Percentiles rank a stretch among this genome's conserved stretches.
Evolutionary conservation across 2,888 invertebrate species (phyloP).

Genomic region (Drosophila heteroneura): DNA sequence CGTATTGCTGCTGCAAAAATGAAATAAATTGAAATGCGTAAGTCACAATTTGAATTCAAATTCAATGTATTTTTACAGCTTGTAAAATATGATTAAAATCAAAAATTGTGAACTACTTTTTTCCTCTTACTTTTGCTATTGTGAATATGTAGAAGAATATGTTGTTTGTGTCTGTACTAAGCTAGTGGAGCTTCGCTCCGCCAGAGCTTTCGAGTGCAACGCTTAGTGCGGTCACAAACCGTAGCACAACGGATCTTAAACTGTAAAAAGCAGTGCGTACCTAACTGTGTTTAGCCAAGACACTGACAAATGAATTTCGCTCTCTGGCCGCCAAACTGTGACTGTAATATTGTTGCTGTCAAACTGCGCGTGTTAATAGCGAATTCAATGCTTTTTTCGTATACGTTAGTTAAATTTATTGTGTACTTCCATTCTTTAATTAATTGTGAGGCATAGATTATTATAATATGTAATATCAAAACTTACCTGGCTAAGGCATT

Average conservation of each 20-base stretch:
- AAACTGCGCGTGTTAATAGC: constrained; percentile 21
- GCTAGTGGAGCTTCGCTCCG: neutral
- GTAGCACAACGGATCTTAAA: neutral
- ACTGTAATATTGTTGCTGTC: constrained; percentile 10
- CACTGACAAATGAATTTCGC: constrained; percentile 29
- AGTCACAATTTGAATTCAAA: constrained; percentile 5
- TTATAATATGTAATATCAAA: neutral
- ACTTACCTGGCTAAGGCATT: constrained; percentile 94
- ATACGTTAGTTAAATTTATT: neutral
- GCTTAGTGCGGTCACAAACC: constrained; percentile 26
- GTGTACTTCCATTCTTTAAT: neutral
- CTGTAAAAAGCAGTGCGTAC: constrained; percentile 19
- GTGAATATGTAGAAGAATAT: neutral
- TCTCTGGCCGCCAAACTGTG: constrained; percentile 24
- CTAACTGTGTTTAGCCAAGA: constrained; percentile 46
- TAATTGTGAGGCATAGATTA: neutral
- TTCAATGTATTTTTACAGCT: neutral
- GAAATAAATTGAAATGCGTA: constrained; percentile 32
- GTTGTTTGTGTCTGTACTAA: constrained; percentile 30
- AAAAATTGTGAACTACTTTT: neutral
- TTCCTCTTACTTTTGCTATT: constrained; percentile 7
- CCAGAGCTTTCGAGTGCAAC: neutral
- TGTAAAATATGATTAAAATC: neutral
- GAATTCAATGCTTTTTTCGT: neutral
- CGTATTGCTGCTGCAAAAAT: constrained; percentile 87